A percentile compares a stretch with the other conserved stretches of the same genome.
Evolutionary conservation across 30 jellyfish, hydroid and myxozoan species (phyloP).

Genomic region (Mastigias papua): DNA sequence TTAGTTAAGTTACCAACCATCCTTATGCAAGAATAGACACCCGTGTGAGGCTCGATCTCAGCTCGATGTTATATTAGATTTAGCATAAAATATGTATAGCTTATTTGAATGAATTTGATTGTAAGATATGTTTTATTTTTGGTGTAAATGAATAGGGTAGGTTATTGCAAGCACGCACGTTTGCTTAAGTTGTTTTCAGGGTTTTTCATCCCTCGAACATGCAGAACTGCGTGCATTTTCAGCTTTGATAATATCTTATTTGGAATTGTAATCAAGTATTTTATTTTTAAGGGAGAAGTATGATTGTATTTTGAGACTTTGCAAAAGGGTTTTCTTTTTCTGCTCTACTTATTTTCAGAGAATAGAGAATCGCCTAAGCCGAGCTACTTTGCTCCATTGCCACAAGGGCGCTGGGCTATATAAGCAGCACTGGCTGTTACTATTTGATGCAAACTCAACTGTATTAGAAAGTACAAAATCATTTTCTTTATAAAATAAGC

Average conservation of each 20-base stretch:
- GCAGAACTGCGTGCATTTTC: neutral
- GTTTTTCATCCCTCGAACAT: too few relatives aligned
- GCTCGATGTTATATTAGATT: neutral
- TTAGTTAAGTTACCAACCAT: too few relatives aligned
- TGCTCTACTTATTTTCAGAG: neutral
- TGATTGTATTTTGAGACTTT: neutral
- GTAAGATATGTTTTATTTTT: neutral
- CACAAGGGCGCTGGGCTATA: too few relatives aligned
- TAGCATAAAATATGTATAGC: neutral
- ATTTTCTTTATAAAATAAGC: too few relatives aligned
- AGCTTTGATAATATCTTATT: neutral
- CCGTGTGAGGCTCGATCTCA: too few relatives aligned
- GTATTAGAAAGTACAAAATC: too few relatives aligned
- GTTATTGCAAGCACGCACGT: neutral
- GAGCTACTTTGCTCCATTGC: too few relatives aligned
- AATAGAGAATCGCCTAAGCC: too few relatives aligned
- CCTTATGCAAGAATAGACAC: too few relatives aligned
- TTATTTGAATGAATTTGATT: too few relatives aligned
- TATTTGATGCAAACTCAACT: too few relatives aligned
- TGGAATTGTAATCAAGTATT: neutral
- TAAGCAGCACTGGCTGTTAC: too few relatives aligned
- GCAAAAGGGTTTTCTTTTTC: neutral
- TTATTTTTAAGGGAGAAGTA: neutral
- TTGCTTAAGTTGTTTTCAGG: neutral
- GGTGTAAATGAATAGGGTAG: neutral